phyloP scores from a whole-genome alignment of 30 jellyfish, hydroid and myxozoan genomes.

The Phacellophora camtschatica region DNA sequence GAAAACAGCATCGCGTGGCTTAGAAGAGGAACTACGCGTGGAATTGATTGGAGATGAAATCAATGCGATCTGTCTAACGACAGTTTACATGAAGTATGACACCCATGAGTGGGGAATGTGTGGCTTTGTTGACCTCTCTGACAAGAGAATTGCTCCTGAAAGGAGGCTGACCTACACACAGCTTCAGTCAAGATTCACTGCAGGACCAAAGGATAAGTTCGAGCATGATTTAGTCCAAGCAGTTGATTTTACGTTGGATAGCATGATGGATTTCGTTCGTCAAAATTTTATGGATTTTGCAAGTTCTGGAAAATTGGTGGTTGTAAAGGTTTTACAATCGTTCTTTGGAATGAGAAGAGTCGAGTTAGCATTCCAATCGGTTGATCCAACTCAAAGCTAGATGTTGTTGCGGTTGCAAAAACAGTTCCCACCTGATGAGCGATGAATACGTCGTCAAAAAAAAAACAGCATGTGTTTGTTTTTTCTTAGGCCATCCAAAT shows the following conservation, averaged over 20 bases:
- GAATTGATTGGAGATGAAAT: constrained; percentile 74
- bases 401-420: too few relatives aligned
- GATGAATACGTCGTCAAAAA: too few relatives aligned
- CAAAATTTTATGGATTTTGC: constrained; percentile 73
- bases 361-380: constrained; percentile 69
- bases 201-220: constrained; percentile 81
- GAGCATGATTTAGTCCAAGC: constrained; percentile 81
- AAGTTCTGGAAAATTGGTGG: constrained; percentile 87
- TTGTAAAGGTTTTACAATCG: constrained; percentile 76
- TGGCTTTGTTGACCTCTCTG: constrained; percentile 74
- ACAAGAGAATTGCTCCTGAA: constrained; percentile 75
- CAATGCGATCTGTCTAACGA: constrained; percentile 64
- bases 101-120: constrained; percentile 92
- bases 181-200: constrained; percentile 68
- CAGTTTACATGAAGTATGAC: constrained; percentile 81
- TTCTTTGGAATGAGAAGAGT: constrained; percentile 72
- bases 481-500: too few relatives aligned
- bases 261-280: constrained; percentile 78
- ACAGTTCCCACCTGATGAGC: too few relatives aligned
- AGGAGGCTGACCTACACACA: constrained; percentile 62
- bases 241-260: constrained; percentile 71
- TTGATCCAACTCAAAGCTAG: background rate
- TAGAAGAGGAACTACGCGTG: constrained; percentile 70
- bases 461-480: too few relatives aligned
- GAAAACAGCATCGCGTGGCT: constrained; percentile 83